phyloP scores from a whole-genome alignment of 2,888 invertebrate genomes.

The Megamerina dolium region DNA sequence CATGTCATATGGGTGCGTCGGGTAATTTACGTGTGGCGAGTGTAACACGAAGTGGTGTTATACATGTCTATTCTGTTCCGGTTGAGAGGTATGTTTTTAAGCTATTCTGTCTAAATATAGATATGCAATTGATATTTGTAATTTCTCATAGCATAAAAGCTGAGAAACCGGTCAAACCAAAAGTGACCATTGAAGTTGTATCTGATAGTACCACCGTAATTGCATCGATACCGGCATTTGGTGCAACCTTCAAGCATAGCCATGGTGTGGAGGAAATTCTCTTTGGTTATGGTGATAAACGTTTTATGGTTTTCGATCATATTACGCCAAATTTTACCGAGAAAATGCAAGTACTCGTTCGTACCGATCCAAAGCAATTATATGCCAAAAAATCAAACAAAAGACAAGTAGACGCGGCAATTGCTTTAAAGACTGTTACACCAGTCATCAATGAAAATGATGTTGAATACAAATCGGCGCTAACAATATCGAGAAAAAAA shows the following conservation, averaged over 20 bases:
- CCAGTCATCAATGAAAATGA: constrained; percentile 33
- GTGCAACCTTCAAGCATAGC: constrained; percentile 43
- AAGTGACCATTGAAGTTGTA: constrained; percentile 57
- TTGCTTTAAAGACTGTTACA: constrained; percentile 32
- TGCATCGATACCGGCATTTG: constrained; percentile 54
- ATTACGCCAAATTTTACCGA: constrained; percentile 53
- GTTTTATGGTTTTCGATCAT: constrained; percentile 57
- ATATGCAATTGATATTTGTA: not conserved
- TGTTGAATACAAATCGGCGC: constrained; percentile 39
- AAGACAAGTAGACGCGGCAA: constrained; percentile 19
- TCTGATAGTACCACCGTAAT: constrained; percentile 53
- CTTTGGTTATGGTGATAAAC: constrained; percentile 56
- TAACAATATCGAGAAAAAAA: constrained; percentile 34
- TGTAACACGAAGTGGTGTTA: constrained; percentile 68
- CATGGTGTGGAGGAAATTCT: constrained; percentile 49
- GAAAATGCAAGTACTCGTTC: constrained; percentile 51
- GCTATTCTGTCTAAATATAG: not conserved
- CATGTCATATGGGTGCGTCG: constrained; percentile 52
- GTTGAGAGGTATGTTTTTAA: constrained; percentile 59
- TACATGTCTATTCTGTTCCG: constrained; percentile 71
- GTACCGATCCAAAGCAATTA: constrained; percentile 40
- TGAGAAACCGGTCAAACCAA: constrained; percentile 60
- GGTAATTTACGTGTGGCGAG: constrained; percentile 51
- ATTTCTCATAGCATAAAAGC: constrained; percentile 34
- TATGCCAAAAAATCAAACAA: constrained; percentile 21